phyloP scores from a whole-genome alignment of 2,113 vertebrate species.

The Takifugu flavidus region DNA sequence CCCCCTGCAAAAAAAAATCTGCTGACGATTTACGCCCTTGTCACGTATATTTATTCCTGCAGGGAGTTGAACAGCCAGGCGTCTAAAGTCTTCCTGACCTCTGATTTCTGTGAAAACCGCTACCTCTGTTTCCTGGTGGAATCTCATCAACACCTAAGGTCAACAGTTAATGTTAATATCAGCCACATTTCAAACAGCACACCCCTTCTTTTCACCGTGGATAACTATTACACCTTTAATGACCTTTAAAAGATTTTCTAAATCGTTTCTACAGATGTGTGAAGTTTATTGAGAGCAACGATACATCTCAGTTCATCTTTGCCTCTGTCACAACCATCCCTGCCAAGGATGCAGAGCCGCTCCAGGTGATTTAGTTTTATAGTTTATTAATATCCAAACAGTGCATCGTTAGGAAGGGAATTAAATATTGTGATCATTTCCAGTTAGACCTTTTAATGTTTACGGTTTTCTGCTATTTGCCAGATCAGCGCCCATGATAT shows the following conservation, averaged over 20 bases:
- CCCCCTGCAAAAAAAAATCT: too few species aligned
- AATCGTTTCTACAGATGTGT: constrained; percentile 79
- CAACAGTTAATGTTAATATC: background rate
- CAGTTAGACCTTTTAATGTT: too few species aligned
- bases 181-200: too few species aligned
- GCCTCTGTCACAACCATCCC: constrained; percentile 84
- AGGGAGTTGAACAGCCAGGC: constrained; percentile 95
- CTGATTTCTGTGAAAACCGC: constrained; percentile 90
- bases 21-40: background rate
- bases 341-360: constrained; percentile 92
- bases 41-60: constrained; percentile 19
- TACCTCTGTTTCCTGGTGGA: constrained; percentile 95
- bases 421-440: too few species aligned
- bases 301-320: constrained; percentile 90
- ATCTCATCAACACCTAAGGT: constrained; percentile 93
- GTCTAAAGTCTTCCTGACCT: constrained; percentile 91
- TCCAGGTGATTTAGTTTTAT: constrained; percentile 74
- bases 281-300: constrained; percentile 93
- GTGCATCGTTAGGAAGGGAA: too few species aligned
- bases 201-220: too few species aligned
- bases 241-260: background rate
- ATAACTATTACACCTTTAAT: too few species aligned
- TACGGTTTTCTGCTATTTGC: too few species aligned
- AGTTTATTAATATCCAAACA: background rate
- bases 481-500: too few species aligned